Base-by-base conservation (phyloP, 2,888 invertebrate genomes). In the Drosophila borealis region DNA sequence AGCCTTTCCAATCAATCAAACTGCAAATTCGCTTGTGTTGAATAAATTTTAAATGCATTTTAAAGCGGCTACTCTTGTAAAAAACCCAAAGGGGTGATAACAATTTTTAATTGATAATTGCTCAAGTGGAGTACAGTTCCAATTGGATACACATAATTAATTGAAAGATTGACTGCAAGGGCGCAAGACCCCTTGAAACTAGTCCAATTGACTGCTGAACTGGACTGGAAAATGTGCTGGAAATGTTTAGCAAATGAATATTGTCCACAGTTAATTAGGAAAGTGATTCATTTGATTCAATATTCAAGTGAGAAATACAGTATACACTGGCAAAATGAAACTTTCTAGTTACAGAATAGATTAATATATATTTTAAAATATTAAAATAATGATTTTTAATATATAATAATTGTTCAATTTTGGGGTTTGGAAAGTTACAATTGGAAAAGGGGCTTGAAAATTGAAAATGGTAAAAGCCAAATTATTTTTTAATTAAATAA, bases 1-100 rank as follows among this genome's bases (percentile, higher is more conserved):
- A 49, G 59, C 68, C 45, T 55, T 68, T 65, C 29, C 80, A 59
- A 81, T 86, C 86, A 74, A 86, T 86, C 81, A 81, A 71, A 48
- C 61, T 54, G 50, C 36, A 60, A 57, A 55, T 49, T 66, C 45
- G 8, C 21, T 44, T 54, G 41, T 29, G 17, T 41, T 41, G 9
- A 39, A 48, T 49, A 29, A 51, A 51, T 61, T 49, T 61, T 60
- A 41, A 49, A 65, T 60, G 57, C 17, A 56, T 67, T 56, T 53
- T 48, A 72, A 42, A 41, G 63, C 70, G 56, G 48, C 39, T 57
- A 49, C 49, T 49, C 11, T 49, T 45, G 50, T 49, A 14, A 42
- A 37, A 34, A 37, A 37, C 33, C 6, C 8, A 34, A 61, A 42
- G 50, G n/a, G 45, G 29, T 51, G 44, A 62, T 34, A 67, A 68